Conservation (phyloP, 2,888 invertebrate genomes). For the Diadromus collaris region DNA sequence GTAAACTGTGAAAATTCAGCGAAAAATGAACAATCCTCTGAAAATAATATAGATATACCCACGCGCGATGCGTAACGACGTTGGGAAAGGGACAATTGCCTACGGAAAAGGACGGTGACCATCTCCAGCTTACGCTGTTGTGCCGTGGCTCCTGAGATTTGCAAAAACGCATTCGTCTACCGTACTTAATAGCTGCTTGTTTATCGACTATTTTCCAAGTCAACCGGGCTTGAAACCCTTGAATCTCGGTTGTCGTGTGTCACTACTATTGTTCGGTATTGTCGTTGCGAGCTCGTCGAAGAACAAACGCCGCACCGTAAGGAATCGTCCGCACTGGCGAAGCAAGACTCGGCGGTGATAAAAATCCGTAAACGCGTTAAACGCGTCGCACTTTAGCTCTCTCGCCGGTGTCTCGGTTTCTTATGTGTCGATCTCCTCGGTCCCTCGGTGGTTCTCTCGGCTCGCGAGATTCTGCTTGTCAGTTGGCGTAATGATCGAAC, state of each 20-base stretch:
- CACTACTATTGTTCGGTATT: conserved; percentile 52
- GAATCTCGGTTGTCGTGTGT: conserved; percentile 12
- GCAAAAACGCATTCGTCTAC: no score
- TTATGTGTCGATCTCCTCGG: conserved; percentile 72
- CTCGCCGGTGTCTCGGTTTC: conserved; percentile 73
- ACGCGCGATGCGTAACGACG: no score
- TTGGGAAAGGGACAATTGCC: no score
- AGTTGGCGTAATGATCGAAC: conserved; percentile 97
- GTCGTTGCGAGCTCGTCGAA: conserved; percentile 64
- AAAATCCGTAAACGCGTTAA: conserved; percentile 62
- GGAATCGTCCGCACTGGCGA: conserved; percentile 38
- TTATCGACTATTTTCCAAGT: conserved; percentile 14
- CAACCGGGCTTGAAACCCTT: not conserved
- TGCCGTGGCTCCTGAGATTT: no score
- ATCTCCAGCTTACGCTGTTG: no score
- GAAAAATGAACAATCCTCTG: no score
- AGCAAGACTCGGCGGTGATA: conserved; percentile 7
- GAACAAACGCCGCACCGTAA: conserved; percentile 45
- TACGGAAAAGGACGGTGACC: no score
- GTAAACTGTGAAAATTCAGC: no score
- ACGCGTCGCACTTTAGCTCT: conserved; percentile 78
- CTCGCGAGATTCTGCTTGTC: conserved; percentile 81
- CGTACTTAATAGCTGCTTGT: no score
- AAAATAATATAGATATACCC: no score
- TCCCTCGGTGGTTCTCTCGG: conserved; percentile 74